Evolutionary conservation across 2,113 vertebrate genomes (phyloP), one percentile per base, ranked within the genome.

Genomic region (Alosa alosa): DNA sequence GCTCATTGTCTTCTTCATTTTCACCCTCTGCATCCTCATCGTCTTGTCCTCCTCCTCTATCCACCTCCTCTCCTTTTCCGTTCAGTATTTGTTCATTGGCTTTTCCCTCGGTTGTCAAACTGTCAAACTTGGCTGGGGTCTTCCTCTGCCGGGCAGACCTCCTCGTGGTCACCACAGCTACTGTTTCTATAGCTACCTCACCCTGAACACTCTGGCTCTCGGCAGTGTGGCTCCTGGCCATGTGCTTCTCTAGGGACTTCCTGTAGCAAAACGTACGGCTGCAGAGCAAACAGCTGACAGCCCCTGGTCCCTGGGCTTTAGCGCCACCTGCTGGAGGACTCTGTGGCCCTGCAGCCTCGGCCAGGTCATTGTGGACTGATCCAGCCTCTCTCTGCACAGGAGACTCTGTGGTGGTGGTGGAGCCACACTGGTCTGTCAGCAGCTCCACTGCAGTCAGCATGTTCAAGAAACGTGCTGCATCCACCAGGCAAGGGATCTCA

Each of bases 361-460:
- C 64, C 64, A 15, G n/a, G 8, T 25, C 64, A 6, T 72, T 25
- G 1, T 64, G 20, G 20, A 36, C 31, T 3, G 64, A 41, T 82
- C 95, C 92, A 88, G 88, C 86, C 44, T 92, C 92, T 45, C 87
- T 90, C 18, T 87, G 88, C 52, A 91, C 90, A 45, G 85, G 87
- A 8, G 44, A 36, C 17, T 90, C 46, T 5, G 13, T 85, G 41
- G 9, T 11, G 15, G 81, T 45, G 4, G 82, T 81, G 44, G 92
- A 88, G 85, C 87, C 75, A n/a, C 86, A 94, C 85, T 97, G 95
- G 0, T 94, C 94, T 75, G 94, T 96, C 46, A 99, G 91, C 87
- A 99, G 90, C 87, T 97, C 97, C 4, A 99, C 95, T 17, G 97
- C 95, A 82, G 99, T 98, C 91, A 97, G 98, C 93, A 99, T 99